phyloP scores from a whole-genome alignment of 2,113 vertebrate species.

The Diadophis punctatus region DNA sequence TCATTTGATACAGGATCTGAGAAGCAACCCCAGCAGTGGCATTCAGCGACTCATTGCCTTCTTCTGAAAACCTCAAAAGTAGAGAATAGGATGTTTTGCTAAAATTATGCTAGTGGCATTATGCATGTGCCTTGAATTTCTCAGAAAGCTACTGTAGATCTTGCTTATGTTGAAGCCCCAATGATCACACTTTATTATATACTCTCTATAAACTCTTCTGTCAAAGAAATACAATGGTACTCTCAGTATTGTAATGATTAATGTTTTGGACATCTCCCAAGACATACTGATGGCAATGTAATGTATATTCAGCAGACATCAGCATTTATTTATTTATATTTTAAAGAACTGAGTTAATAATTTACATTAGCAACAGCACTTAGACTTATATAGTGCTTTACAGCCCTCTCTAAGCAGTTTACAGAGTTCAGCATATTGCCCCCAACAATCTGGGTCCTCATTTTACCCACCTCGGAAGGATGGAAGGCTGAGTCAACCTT shows the following conservation, averaged over 20 bases:
- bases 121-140: background rate
- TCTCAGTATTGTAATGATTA: background rate
- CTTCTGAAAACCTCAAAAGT: background rate
- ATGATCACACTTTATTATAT: background rate
- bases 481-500: too few relatives aligned
- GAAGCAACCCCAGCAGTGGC: constrained; percentile 6
- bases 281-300: background rate
- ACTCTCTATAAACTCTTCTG: background rate
- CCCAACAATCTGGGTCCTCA: too few relatives aligned
- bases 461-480: too few relatives aligned
- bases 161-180: background rate
- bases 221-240: background rate
- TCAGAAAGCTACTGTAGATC: background rate
- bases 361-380: background rate
- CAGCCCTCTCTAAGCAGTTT: too few relatives aligned
- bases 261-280: background rate
- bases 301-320: background rate
- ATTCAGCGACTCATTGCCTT: background rate
- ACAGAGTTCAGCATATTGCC: too few relatives aligned
- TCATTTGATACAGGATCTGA: background rate
- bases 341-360: background rate
- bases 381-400: too few relatives aligned
- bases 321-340: background rate
- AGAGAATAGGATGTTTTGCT: background rate
- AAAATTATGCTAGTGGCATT: background rate